phyloP scores from a whole-genome alignment of 92 coral and sea anemone species.

The Galaxea fascicularis region DNA sequence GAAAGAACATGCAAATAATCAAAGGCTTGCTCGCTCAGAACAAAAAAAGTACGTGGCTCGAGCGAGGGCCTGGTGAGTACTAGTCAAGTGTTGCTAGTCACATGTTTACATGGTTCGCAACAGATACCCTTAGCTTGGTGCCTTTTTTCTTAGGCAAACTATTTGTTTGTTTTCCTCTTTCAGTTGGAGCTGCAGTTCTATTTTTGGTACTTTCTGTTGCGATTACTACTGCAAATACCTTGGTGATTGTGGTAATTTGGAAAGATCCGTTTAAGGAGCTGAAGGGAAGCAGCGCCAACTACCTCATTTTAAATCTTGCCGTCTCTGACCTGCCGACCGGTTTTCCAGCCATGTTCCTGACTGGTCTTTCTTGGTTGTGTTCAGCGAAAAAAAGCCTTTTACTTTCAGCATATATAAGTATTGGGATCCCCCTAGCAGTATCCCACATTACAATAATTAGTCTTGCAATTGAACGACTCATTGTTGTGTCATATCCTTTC shows the following conservation, averaged over 20 bases:
- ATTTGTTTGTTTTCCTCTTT: too few species aligned
- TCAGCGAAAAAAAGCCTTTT: background rate
- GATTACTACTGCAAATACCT: background rate
- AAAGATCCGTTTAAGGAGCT: constrained; percentile 31
- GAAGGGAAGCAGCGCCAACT: background rate
- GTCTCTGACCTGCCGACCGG: constrained; percentile 16
- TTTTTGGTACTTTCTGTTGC: background rate
- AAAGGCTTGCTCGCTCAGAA: too few species aligned
- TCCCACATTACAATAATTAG: constrained; percentile 3
- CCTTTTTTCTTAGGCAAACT: too few species aligned
- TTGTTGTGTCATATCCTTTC: background rate
- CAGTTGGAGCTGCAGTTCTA: background rate
- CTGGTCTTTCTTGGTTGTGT: background rate
- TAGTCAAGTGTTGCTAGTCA: too few species aligned
- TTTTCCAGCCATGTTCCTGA: constrained; percentile 2
- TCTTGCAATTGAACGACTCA: constrained; percentile 25
- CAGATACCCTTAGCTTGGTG: too few species aligned
- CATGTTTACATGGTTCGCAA: too few species aligned
- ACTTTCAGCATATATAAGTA: background rate
- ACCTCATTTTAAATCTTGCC: constrained; percentile 34
- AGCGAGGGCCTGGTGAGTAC: too few species aligned
- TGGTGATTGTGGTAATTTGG: constrained; percentile 12
- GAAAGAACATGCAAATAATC: too few species aligned
- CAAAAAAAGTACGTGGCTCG: too few species aligned
- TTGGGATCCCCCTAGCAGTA: background rate